Conservation (phyloP, 2,113 vertebrate species). For the Lepus europaeus region DNA sequence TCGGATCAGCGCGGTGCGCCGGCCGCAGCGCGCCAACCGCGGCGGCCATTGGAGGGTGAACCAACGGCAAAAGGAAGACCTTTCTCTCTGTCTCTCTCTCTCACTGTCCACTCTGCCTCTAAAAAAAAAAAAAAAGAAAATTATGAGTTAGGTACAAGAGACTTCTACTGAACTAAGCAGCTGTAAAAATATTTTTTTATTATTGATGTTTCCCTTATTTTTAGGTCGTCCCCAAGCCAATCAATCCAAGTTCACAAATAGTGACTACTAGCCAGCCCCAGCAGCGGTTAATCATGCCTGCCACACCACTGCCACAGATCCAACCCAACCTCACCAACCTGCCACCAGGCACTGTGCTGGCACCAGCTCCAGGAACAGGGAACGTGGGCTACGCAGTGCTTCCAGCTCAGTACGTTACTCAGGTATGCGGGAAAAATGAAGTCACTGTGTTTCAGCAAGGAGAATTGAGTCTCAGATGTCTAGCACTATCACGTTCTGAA, state of each 20-base stretch:
- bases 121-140: too few species aligned
- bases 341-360: slow-evolving; percentile 95
- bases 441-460: neutral
- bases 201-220: slow-evolving; percentile 17
- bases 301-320: slow-evolving; percentile 96
- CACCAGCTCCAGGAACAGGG: slow-evolving; percentile 94
- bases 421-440: slow-evolving; percentile 87
- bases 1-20: too few species aligned
- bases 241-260: slow-evolving; percentile 92
- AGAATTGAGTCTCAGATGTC: neutral
- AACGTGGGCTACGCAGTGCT: slow-evolving; percentile 97
- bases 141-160: neutral
- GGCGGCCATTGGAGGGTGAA: too few species aligned
- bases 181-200: slow-evolving; percentile 50
- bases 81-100: too few species aligned
- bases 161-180: neutral
- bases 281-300: slow-evolving; percentile 98
- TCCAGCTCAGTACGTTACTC: slow-evolving; percentile 97
- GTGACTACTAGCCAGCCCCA: slow-evolving; percentile 95
- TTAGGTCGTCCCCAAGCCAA: slow-evolving; percentile 95
- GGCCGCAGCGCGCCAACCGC: too few species aligned
- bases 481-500: neutral
- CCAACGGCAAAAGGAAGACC: too few species aligned
- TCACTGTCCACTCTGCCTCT: too few species aligned
- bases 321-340: slow-evolving; percentile 98